Conservation (phyloP, 2,797 vertebrate genomes). For the Macropodus opercularis region DNA sequence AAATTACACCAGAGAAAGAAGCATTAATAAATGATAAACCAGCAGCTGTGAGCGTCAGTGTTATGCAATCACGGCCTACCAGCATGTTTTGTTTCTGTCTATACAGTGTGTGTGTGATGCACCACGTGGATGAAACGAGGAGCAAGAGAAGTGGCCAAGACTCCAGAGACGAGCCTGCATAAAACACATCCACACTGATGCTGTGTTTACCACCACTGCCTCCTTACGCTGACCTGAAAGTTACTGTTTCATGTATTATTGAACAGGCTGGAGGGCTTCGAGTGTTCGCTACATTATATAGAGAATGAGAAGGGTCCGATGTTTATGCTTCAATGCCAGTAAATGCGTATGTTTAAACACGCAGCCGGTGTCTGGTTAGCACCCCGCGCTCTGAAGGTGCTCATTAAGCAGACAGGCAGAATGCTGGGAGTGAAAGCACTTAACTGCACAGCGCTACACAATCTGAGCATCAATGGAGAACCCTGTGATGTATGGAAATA, state of each 20-base stretch:
- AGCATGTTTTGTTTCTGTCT: too few species aligned
- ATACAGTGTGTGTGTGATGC: constrained; percentile 27
- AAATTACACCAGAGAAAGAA: constrained; percentile 61
- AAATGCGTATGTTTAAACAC: neutral
- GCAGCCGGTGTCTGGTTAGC: constrained; percentile 4
- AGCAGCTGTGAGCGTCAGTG: constrained; percentile 58
- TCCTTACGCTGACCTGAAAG: constrained; percentile 32
- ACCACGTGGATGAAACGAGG: constrained; percentile 41
- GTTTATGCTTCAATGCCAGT: constrained; percentile 16
- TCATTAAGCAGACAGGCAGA: constrained; percentile 5
- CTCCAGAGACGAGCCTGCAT: constrained; percentile 9
- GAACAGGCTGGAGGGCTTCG: constrained; percentile 39
- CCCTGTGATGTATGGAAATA: constrained; percentile 30
- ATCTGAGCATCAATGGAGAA: constrained; percentile 15
- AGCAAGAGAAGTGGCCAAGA: constrained; percentile 20
- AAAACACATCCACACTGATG: constrained; percentile 56
- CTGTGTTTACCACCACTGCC: constrained; percentile 40
- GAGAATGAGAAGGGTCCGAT: constrained; percentile 25
- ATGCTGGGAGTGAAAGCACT: constrained; percentile 3
- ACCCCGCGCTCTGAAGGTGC: constrained; percentile 12
- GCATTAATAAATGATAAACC: constrained; percentile 72
- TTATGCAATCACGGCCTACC: constrained; percentile 62
- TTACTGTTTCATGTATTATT: constrained; percentile 58
- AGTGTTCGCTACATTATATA: constrained; percentile 23
- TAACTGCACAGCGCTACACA: neutral